A percentile compares a stretch with the other conserved stretches of the same genome.
Evolutionary conservation across 2,888 invertebrate genomes (phyloP).

Genomic region (Agrypnus murinus): DNA sequence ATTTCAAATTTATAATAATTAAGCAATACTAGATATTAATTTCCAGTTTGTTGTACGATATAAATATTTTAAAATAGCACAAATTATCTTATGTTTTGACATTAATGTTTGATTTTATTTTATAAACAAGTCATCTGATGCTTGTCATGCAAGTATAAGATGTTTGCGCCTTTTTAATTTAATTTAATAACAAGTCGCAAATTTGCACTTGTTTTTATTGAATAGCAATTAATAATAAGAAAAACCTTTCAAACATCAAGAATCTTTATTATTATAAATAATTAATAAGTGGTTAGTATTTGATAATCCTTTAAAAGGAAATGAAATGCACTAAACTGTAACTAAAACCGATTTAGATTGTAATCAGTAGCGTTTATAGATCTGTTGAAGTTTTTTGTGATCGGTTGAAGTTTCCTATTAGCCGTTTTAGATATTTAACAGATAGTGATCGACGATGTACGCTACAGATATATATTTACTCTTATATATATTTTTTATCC

Average conservation of each 20-base stretch:
- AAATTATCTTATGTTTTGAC: conserved; percentile 25
- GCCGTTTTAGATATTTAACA: conserved; percentile 20
- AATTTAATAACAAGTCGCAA: neutral
- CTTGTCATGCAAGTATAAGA: conserved; percentile 12
- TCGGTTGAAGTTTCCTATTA: conserved; percentile 28
- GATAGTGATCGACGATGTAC: conserved; percentile 24
- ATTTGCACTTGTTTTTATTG: neutral
- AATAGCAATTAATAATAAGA: no score
- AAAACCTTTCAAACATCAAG: no score
- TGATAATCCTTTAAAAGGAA: conserved; percentile 15
- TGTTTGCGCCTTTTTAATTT: neutral
- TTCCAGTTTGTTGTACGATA: neutral
- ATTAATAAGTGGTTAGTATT: no score
- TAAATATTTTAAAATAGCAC: conserved; percentile 5
- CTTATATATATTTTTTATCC: conserved; percentile 15
- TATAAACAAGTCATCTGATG: conserved; percentile 16
- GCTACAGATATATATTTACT: neutral
- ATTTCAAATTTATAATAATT: neutral
- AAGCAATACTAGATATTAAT: conserved; percentile 20
- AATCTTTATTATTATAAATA: no score
- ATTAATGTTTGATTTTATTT: conserved; percentile 8
- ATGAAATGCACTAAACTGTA: conserved; percentile 31
- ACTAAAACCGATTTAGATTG: conserved; percentile 23
- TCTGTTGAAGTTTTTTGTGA: conserved; percentile 21
- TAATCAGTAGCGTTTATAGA: conserved; percentile 23